Evolutionary conservation across 2,113 vertebrate genomes (phyloP), one percentile per base, ranked within the genome.

Genomic region (Emydocephalus ijimae): DNA sequence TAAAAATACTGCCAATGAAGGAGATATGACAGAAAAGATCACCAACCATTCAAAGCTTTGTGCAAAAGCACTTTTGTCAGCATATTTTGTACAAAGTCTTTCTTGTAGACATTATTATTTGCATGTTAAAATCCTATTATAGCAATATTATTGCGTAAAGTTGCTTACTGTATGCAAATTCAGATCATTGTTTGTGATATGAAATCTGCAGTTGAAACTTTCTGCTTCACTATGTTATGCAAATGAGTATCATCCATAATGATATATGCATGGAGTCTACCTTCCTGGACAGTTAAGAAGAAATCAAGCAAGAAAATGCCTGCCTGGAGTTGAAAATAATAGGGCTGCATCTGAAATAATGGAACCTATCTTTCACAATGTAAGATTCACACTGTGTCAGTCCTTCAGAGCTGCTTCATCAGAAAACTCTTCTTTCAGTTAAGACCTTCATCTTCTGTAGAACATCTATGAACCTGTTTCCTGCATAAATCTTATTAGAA

Each of bases 91-190:
- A 64, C 18, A 5, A 50, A 88, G 45, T 23, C 45, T 61, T 15
- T n/a, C 59, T 91, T 85, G 85, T 64, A 89, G 50, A 89, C 6
- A 26, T n/a, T 61, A 89, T 64, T 59, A 93, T 64, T 29, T 91
- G 50, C 50, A 86, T 20, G 55, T 94, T 92, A 92, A 86, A 64
- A 86, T 87, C 10, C 54, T 39, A 57, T 87, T 91, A 91, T 86
- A 85, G 2, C 43, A 89, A 2, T 39, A 74, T 23, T 52, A 56
- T 48, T 24, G 2, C 18, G 45, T 64, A 57, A 26, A 64, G 14
- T 91, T 56, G 26, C 69, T 92, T 86, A 39, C 24, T 26, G 24
- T 26, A 26, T 54, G 48, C 64, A 34, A 88, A 89, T 92, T 89
- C 39, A 55, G 91, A 56, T 89, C 39, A 94, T 50, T 91, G 74